Base-by-base conservation (phyloP, 2,888 invertebrate genomes). In the Tetragonisca angustula region DNA sequence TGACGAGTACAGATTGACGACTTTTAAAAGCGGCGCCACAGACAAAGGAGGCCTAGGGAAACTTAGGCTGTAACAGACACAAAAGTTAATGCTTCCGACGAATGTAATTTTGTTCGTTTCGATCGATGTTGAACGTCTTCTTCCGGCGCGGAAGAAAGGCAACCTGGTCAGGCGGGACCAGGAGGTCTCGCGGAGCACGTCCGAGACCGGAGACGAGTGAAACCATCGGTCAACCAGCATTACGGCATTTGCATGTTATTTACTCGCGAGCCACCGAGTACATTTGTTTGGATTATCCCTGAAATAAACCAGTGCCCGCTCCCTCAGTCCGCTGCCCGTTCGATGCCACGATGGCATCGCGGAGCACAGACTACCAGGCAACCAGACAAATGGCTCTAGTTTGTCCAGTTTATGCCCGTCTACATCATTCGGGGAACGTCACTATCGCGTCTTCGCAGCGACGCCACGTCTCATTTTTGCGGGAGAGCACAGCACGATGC, bases 241-340 rank as follows among this genome's bases (percentile, higher is more conserved):
- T 94, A 94, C 94, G 92, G 94, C 90, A 94, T 94, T 94, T 94
- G 94, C 94, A 94, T 94, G 94, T 94, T 94, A 94, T 94, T 94
- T 94, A 94, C 94, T 93, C 92, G 92, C 92, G 91, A 92, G 92
- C 93, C 92, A 92, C 93, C 92, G 93, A 94, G 94, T 94, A 94
- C 94, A 94, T 94, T 94, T 94, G 94, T 94, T 94, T 94, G 94
- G 94, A 94, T 94, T 94, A 94, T 94, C 94, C 93, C 91, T 93
- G 92, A 94, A 94, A 94, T 94, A 94, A 94, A 94, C 92, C 93
- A 93, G 92, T 92, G 91, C 89, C 89, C 90, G 88, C 90, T 83
- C 87, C 84, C 76, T 76, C 79, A 71, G 43, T 9, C 43, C 86
- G 80, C 87, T 86, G 73, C 88, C 83, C 80, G 79, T 89, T 87